A percentile compares a stretch with the other conserved stretches of the same genome.
Evolutionary conservation across 2,888 invertebrate genomes (phyloP).

Genomic region (Drosophila crucigera): DNA sequence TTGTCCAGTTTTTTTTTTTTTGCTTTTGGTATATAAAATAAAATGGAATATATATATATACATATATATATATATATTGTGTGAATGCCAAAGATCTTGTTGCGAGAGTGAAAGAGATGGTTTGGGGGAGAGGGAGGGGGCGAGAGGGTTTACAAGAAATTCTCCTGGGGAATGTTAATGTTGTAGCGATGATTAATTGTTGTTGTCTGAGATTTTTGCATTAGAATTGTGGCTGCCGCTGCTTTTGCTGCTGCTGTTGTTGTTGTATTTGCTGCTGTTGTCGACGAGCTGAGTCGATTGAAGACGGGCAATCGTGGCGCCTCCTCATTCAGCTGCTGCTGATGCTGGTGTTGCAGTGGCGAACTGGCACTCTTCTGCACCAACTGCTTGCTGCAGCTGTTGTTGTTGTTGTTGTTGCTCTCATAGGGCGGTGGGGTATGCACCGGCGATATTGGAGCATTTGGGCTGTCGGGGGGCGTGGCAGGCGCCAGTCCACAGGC

Average conservation of each 20-base stretch:
- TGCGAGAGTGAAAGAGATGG: background rate
- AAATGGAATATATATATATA: background rate
- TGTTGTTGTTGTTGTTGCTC: constrained; percentile 33
- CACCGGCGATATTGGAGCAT: constrained; percentile 83
- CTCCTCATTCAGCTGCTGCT: constrained; percentile 61
- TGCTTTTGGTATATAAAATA: background rate
- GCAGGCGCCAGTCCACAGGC: constrained; percentile 63
- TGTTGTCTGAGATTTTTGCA: constrained; percentile 34
- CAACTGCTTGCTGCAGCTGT: constrained; percentile 59
- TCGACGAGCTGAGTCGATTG: constrained; percentile 88
- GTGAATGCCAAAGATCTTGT: constrained; percentile 13
- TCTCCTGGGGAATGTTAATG: constrained; percentile 28
- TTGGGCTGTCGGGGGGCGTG: constrained; percentile 84
- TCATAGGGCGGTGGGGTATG: constrained; percentile 83
- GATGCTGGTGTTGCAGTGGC: constrained; percentile 51
- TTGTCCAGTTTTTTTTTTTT: background rate
- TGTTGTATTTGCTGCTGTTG: constrained; percentile 45
- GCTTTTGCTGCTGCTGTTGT: background rate
- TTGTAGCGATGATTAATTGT: constrained; percentile 23
- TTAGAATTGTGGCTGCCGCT: constrained; percentile 12
- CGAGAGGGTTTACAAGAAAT: constrained; percentile 14
- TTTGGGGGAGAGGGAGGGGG: background rate
- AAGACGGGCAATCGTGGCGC: constrained; percentile 91
- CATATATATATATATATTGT: constrained; percentile 1
- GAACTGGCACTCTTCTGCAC: constrained; percentile 82